Evolutionary conservation across 1,140 invertebrate species (phyloP).

Genomic region (Papilio helenus): DNA sequence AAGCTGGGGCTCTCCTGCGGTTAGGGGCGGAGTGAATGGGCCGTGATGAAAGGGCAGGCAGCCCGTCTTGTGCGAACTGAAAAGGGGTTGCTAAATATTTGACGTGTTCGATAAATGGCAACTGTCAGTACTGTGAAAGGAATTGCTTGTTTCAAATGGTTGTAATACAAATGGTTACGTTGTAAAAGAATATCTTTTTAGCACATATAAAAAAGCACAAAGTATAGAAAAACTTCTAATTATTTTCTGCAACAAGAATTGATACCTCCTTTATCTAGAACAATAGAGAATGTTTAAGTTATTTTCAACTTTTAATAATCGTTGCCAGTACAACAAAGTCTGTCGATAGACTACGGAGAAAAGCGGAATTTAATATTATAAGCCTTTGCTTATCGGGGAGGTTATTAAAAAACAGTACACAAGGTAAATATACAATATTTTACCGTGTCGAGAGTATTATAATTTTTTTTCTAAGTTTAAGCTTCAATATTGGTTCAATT

Average conservation of each 20-base stretch:
- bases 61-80: slow-evolving; percentile 25
- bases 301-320: not conserved
- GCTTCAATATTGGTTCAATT: not conserved
- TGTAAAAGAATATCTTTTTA: not conserved
- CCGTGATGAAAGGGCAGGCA: slow-evolving; percentile 39
- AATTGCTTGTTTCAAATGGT: slow-evolving; percentile 11
- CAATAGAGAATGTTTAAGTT: not conserved
- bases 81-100: slow-evolving; percentile 47
- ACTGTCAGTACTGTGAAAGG: slow-evolving; percentile 8
- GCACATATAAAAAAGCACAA: too few species aligned
- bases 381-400: not conserved
- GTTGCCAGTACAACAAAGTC: not conserved
- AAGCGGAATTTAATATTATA: not conserved
- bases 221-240: too few species aligned
- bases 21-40: slow-evolving; percentile 49
- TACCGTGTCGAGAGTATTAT: not conserved
- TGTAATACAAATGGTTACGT: slow-evolving; percentile 2
- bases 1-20: slow-evolving; percentile 66
- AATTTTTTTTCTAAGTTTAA: not conserved
- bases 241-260: too few species aligned
- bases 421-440: not conserved
- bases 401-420: not conserved
- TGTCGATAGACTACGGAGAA: not conserved
- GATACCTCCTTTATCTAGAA: not conserved
- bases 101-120: slow-evolving; percentile 18